Evolutionary conservation across 2,888 invertebrate species (phyloP).

Genomic region (Galeruca laticollis): DNA sequence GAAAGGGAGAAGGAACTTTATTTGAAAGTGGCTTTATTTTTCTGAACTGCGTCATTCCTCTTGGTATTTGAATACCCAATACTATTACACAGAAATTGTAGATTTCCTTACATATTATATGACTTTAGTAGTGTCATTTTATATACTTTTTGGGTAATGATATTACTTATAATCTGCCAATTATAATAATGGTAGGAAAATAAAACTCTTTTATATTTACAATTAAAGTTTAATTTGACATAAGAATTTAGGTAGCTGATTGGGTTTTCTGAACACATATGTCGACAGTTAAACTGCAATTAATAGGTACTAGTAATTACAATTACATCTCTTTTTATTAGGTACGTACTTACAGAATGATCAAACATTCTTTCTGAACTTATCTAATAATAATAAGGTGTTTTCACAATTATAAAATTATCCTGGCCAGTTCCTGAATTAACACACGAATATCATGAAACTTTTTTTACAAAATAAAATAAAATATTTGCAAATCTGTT

Average conservation of each 20-base stretch:
- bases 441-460: neutral
- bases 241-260: conserved; percentile 66
- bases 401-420: conserved; percentile 32
- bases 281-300: conserved; percentile 66
- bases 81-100: no score
- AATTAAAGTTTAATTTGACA: conserved; percentile 62
- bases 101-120: no score
- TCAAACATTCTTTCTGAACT: conserved; percentile 47
- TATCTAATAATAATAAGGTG: conserved; percentile 54
- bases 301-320: conserved; percentile 65
- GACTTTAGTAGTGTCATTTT: no score
- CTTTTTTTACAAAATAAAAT: neutral
- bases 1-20: no score
- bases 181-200: conserved; percentile 1
- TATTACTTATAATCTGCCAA: no score
- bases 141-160: no score
- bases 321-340: conserved; percentile 55
- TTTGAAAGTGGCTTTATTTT: no score
- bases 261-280: conserved; percentile 68
- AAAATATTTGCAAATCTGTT: neutral
- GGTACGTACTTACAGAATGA: conserved; percentile 59
- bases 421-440: neutral
- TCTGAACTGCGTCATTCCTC: no score
- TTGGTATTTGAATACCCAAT: no score
- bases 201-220: conserved; percentile 21